Percentiles rank a stretch among this genome's conserved stretches.
Conservation (phyloP, 2,113 vertebrate genomes). For the Pedetes capensis region DNA sequence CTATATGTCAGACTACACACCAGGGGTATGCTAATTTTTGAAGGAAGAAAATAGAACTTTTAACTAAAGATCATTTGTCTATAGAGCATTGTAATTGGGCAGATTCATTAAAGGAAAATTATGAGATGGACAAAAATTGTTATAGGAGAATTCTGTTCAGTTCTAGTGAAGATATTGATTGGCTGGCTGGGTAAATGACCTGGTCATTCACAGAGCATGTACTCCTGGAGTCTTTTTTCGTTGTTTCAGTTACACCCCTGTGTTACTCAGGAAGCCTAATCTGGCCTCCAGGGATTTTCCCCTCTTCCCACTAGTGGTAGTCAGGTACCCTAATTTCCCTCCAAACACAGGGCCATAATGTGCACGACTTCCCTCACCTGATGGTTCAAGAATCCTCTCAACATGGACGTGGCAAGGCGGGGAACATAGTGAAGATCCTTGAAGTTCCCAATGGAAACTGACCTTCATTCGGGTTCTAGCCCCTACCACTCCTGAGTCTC, state of each 20-base stretch:
- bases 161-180: not conserved
- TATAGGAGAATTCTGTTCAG: not conserved
- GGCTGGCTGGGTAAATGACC: not conserved
- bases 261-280: too few relatives aligned
- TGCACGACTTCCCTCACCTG: not conserved
- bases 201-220: not conserved
- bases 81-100: not conserved
- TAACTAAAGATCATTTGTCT: not conserved
- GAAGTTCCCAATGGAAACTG: not conserved
- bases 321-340: too few relatives aligned
- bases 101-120: not conserved
- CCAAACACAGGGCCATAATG: too few relatives aligned
- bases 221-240: too few relatives aligned
- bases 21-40: conserved; percentile 14
- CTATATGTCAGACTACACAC: not conserved
- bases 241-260: too few relatives aligned
- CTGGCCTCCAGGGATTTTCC: too few relatives aligned
- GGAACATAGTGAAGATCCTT: too few relatives aligned
- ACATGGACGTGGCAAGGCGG: not conserved
- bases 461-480: not conserved
- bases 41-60: not conserved
- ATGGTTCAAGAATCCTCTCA: not conserved
- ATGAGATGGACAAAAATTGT: not conserved
- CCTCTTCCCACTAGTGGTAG: too few relatives aligned
- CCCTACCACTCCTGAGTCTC: not conserved